Evolutionary conservation across 1,140 invertebrate genomes (phyloP).

Genomic region (Habropoda laboriosa): DNA sequence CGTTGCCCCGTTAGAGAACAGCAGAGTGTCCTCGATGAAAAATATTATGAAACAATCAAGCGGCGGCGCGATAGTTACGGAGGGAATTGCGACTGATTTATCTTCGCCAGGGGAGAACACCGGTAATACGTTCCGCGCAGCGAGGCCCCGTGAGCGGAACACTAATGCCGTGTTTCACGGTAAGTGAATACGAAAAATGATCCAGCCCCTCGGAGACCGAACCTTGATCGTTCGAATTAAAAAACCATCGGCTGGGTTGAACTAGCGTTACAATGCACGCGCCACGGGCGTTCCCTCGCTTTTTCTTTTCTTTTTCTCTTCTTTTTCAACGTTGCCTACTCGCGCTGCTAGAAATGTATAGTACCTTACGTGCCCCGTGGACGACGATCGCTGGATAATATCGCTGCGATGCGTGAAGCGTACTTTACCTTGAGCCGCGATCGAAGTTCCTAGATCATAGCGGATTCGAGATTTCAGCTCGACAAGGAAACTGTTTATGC

Average conservation of each 20-base stretch:
- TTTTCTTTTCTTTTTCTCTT: background rate
- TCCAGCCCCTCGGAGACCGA: slow-evolving; percentile 42
- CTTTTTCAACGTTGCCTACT: background rate
- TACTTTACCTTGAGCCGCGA: background rate
- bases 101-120: slow-evolving; percentile 42
- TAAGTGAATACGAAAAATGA: slow-evolving; percentile 60
- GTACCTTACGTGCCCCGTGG: background rate
- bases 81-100: slow-evolving; percentile 51
- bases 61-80: slow-evolving; percentile 40
- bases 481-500: too few species aligned
- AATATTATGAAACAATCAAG: slow-evolving; percentile 51
- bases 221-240: slow-evolving; percentile 36
- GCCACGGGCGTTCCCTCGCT: slow-evolving; percentile 18
- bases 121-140: slow-evolving; percentile 34
- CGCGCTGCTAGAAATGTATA: background rate
- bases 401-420: background rate
- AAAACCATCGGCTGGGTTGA: slow-evolving; percentile 14
- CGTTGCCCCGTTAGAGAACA: slow-evolving; percentile 7
- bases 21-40: slow-evolving; percentile 43
- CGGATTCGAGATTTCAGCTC: too few species aligned
- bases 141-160: slow-evolving; percentile 29
- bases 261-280: slow-evolving; percentile 22
- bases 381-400: slow-evolving; percentile 6
- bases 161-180: slow-evolving; percentile 53
- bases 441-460: background rate